Conservation (phyloP, 2,113 vertebrate genomes). For the Oncorhynchus keta region DNA sequence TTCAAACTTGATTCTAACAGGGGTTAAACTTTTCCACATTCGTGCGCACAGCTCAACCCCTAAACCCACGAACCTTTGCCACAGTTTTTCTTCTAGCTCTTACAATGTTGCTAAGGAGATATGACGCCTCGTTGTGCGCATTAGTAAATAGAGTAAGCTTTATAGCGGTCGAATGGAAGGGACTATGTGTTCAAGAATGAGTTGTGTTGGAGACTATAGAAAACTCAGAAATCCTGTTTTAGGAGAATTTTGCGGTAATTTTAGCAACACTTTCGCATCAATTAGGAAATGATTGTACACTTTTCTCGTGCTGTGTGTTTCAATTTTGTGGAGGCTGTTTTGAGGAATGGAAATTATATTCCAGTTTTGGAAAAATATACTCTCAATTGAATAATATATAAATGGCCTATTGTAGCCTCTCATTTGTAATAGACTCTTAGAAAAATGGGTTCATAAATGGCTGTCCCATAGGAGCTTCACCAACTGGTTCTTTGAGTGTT, state of each 20-base stretch:
- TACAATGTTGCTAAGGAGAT: slow-evolving; percentile 81
- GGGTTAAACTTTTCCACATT: neutral
- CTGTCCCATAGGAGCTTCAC: too few relatives aligned
- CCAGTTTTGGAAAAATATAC: too few relatives aligned
- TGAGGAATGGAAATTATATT: too few relatives aligned
- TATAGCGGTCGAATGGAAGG: slow-evolving; percentile 27
- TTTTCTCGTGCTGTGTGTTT: too few relatives aligned
- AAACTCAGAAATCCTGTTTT: slow-evolving; percentile 2
- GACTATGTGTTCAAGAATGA: neutral
- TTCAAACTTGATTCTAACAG: neutral
- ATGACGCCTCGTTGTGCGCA: slow-evolving; percentile 72
- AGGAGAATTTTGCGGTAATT: slow-evolving; percentile 4
- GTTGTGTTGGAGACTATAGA: neutral
- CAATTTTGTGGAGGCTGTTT: too few relatives aligned
- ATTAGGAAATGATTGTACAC: too few relatives aligned
- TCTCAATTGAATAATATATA: too few relatives aligned
- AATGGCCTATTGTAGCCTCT: too few relatives aligned
- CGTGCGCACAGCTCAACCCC: neutral
- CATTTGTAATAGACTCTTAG: too few relatives aligned
- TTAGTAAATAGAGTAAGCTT: slow-evolving; percentile 49
- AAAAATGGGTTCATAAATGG: too few relatives aligned
- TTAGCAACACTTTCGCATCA: too few relatives aligned
- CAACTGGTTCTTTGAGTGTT: too few relatives aligned
- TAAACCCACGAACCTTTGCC: slow-evolving; percentile 51
- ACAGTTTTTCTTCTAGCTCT: slow-evolving; percentile 65